Evolutionary conservation across 35 echinoderm and acorn worm genomes (phyloP), one percentile per base, ranked within the genome.

Genomic region (Patiria miniata): DNA sequence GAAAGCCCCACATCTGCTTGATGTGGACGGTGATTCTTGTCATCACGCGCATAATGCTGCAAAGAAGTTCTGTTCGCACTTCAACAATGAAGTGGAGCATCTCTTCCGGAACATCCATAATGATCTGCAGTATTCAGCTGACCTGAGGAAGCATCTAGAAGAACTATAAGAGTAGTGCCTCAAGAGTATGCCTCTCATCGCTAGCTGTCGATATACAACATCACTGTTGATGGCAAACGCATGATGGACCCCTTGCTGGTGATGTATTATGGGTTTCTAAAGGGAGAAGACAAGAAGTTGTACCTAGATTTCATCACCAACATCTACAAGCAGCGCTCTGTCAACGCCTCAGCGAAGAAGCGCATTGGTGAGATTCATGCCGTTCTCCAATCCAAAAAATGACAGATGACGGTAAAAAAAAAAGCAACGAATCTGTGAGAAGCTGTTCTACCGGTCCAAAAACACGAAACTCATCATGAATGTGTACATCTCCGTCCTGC

Each of bases 21-120:
- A 94, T 51, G 86, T 94, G 17, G 92, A 94, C 86, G 87, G 92
- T 6, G 92, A 94, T 57, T 82, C 83, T n/a, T 94, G 87, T 86
- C 87, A 94, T 68, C 87, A 94, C 50, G 53, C 83, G 10, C 88
- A 94, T 44, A 94, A 82, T 65, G 77, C 87, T 79, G 88, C 78
- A 82, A 94, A 94, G 40, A 40, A 37, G 52, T 91, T 85, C 54
- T 61, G 33, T 47, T 18, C 84, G 33, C 82, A 65, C 15, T 86
- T 85, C 85, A 65, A 86, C 18, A 39, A 14, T 28, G 36, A 73
- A 50, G 21, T 85, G 26, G 76, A 91, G 42, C 39, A 52, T 57
- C 76, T 91, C 21, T 85, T 79, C 10, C 37, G 58, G 2, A 82
- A 91, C 36, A 30, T 85, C n/a, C 50, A 79, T 54, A 85, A 57